Evolutionary conservation across 2,113 vertebrate genomes (phyloP).

Genomic region (Trochalopteron elliotii): DNA sequence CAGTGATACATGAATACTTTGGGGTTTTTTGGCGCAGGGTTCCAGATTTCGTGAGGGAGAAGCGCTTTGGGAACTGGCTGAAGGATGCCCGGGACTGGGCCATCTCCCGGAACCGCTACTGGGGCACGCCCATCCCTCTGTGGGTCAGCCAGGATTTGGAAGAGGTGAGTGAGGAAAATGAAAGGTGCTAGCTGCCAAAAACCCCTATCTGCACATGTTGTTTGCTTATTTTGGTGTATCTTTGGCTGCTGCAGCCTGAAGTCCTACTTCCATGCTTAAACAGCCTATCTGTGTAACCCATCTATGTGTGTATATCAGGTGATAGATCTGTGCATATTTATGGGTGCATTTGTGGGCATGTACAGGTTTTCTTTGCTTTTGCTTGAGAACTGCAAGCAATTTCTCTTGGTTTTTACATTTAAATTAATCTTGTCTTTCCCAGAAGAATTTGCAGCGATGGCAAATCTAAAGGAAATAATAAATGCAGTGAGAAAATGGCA

Average conservation of each 20-base stretch:
- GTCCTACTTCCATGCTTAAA: background rate
- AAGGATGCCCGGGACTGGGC: conserved; percentile 95
- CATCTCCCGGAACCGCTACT: conserved; percentile 95
- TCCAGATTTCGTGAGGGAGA: conserved; percentile 94
- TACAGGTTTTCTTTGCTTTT: background rate
- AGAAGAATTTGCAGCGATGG: background rate
- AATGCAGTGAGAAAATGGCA: background rate
- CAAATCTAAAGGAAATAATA: background rate
- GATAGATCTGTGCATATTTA: background rate
- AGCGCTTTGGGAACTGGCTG: conserved; percentile 97
- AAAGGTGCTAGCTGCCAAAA: background rate
- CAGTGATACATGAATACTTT: fast-evolving
- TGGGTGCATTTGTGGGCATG: background rate
- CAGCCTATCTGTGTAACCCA: background rate
- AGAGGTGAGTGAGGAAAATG: conserved; percentile 78
- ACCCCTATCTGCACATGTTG: background rate
- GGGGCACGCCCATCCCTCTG: conserved; percentile 95
- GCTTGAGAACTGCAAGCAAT: background rate
- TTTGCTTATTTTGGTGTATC: background rate
- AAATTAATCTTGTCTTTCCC: background rate
- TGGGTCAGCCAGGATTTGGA: conserved; percentile 96
- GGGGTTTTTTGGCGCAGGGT: conserved; percentile 77
- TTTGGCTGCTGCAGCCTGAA: background rate
- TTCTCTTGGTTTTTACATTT: background rate
- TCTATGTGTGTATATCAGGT: background rate